Evolutionary conservation across 2,888 invertebrate genomes (phyloP).

Genomic region (Neoaliturus tenellus): DNA sequence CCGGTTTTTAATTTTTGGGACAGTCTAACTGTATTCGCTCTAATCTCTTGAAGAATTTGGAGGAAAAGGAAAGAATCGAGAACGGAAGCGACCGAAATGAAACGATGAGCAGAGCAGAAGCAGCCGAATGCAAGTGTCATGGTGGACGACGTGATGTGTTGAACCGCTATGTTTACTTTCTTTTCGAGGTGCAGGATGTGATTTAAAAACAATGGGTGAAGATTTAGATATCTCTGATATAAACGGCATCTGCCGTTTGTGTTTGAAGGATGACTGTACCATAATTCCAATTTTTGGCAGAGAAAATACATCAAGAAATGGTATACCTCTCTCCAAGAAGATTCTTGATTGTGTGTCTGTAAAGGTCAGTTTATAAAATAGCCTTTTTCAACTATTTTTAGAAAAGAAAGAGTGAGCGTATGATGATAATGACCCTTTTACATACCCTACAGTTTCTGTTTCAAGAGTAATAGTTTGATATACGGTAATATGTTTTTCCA

Average conservation of each 20-base stretch:
- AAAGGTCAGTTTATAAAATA: conserved; percentile 75
- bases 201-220: conserved; percentile 49
- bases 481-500: too few relatives aligned
- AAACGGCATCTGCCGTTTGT: conserved; percentile 60
- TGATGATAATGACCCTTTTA: too few relatives aligned
- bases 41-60: conserved; percentile 12
- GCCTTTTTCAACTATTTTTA: not conserved
- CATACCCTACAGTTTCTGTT: too few relatives aligned
- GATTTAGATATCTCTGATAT: conserved; percentile 57
- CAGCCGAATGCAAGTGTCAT: conserved; percentile 24
- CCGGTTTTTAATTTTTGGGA: not conserved
- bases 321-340: conserved; percentile 70
- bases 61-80: conserved; percentile 40
- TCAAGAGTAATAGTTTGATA: too few relatives aligned
- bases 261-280: conserved; percentile 60
- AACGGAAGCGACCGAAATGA: conserved; percentile 18
- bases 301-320: conserved; percentile 57
- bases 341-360: conserved; percentile 81
- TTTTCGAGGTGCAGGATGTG: conserved; percentile 4
- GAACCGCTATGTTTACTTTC: conserved; percentile 16
- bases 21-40: not conserved
- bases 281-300: conserved; percentile 60
- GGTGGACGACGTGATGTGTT: conserved; percentile 37
- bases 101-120: conserved; percentile 19
- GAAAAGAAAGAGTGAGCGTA: too few relatives aligned